Base-by-base conservation (phyloP, 2,113 vertebrate genomes). In the Clarias magur region DNA sequence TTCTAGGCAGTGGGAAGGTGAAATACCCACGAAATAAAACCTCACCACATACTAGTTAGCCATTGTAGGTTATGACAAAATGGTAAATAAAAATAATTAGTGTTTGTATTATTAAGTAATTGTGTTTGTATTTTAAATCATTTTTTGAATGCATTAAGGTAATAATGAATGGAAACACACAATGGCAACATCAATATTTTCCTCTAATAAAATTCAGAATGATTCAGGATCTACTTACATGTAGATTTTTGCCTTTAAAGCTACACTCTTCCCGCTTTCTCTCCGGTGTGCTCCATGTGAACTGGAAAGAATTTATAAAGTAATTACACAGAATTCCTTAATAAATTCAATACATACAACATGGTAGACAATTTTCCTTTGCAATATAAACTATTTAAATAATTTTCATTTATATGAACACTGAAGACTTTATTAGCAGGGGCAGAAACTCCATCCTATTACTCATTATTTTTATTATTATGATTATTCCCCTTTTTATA, bases 181-280 rank as follows among this genome's bases (percentile, higher is more conserved):
- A 25, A 75, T 48, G 59, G 70, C 73, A 63, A 57, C 25, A 42
- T 30, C 6, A 21, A 48, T 25, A 42, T 67, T 65, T 67, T 9
- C 27, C 56, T 68, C 17, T 65, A 57, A 19, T 76, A 34, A 76
- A 60, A 25, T 84, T 80, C 56, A 81, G 25, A 10, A 30, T 30
- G 53, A 78, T 42, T 70, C 56, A 60, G 67, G 7, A 53, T 76
- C 16, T 15, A 91, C 96, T 97, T 91, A 97, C 98, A 95, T 97
- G 95, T 0, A 96, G 95, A 92, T 98, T 96, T 94, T 98, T 99
- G 90, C 98, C 98, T 94, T 99, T 99, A 94, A 99, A 99, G 89
- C 94, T 95, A 67, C 98, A 99, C 90, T 99, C 96, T 0, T 94
- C 94, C 89, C 98, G 97, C 92, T 97, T 97, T 82, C 92, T 95